Evolutionary conservation across 2,113 vertebrate species (phyloP).

Genomic region (Cardinalis cardinalis): DNA sequence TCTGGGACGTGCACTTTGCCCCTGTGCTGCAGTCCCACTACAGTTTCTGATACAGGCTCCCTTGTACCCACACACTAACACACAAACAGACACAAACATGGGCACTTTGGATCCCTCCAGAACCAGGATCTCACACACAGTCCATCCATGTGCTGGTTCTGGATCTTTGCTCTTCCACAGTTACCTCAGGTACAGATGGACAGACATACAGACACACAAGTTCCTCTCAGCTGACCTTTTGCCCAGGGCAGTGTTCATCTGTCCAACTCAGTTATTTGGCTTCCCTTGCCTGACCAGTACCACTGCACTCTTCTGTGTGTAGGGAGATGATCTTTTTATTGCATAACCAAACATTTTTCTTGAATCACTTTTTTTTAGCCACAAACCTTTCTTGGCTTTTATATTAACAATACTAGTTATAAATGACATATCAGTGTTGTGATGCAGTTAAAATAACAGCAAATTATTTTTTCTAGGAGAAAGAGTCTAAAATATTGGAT

Average conservation of each 20-base stretch:
- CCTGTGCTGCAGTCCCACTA: rapidly evolving
- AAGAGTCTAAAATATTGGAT: not conserved
- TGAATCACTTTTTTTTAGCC: rapidly evolving
- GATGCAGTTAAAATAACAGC: not conserved
- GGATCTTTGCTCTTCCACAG: not conserved
- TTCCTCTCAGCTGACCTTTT: not conserved
- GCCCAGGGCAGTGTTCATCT: not conserved
- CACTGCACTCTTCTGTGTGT: rapidly evolving
- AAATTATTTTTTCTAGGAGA: not conserved
- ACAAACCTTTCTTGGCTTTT: not conserved
- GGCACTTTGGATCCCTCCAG: not conserved
- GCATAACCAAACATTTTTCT: not conserved
- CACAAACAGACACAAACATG: not conserved
- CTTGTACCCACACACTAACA: rapidly evolving
- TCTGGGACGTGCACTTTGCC: not conserved
- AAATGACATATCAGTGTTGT: not conserved
- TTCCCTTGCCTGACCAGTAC: not conserved
- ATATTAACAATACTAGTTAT: not conserved
- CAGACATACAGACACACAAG: not conserved
- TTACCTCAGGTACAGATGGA: not conserved
- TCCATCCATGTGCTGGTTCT: not conserved
- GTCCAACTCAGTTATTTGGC: not conserved
- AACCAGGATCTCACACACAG: not conserved
- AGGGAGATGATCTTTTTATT: not conserved
- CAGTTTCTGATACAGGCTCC: not conserved